Base-by-base conservation (phyloP, 2,888 invertebrate species). In the Tortrix viridana region DNA sequence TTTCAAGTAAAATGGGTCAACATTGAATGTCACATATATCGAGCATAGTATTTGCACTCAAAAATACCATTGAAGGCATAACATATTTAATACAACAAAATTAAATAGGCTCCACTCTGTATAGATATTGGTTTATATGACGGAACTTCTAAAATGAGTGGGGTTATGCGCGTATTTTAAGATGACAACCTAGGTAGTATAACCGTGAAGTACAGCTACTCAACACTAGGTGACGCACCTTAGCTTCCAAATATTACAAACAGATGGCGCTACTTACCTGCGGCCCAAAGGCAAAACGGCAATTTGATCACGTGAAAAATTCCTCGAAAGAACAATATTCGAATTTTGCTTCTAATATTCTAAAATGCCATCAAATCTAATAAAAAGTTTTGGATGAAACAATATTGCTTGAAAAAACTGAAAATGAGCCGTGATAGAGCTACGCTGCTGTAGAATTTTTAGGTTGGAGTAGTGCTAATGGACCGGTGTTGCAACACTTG, bases 41-140 rank as follows among this genome's bases (percentile, higher is more conserved):
- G 73, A 75, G 70, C 69, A 66, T 69, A 67, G 63, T 66, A 74
- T 73, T 74, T 73, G 77, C 67, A 73, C 69, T 71, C 73, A 64
- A 76, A 79, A 81, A 82, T 76, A 79, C 79, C 82, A 84, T 81
- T 84, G 77, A 68, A 71, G 76, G 76, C 72, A 76, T 74, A 76
- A 71, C 71, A 75, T 69, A 66, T 67, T 61, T 54, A 68, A 75
- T 1, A 58, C 81, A 60, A 66, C 74, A 23, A 69, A 76, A 71
- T 75, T 65, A 43, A 60, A 74, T 65, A 55, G 12, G 12, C 50
- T 58, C 50, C 22, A 6, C 3, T 23, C 38, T 19, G 22, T 26
- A 18, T 38, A 19, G 49, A 53, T 46, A 60, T 50, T 14, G 6
- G 53, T 38, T 0, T 23, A 53, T 26, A 32, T 14, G 7, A n/a